These are phyloP conservation scores for Serinus canaria DNA, from an alignment of 2,113 vertebrate genomes.

Conservation along the genomic window DNA sequence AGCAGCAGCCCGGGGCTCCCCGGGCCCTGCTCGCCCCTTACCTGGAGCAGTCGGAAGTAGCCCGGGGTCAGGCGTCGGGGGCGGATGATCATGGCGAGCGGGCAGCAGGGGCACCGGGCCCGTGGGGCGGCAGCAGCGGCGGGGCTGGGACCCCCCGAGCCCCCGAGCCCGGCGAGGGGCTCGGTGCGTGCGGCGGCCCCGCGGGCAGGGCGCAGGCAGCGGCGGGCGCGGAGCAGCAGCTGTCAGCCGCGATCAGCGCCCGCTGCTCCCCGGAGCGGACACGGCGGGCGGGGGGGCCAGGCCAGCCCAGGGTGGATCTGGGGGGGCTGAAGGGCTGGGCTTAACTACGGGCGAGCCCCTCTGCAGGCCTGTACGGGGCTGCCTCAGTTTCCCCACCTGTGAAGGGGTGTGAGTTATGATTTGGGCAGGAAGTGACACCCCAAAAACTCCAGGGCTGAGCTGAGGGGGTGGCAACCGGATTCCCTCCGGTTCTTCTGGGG, in stretches of 20 bases:
- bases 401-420: background rate
- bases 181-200: background rate
- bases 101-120: background rate
- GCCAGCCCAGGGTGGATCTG: background rate
- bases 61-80: constrained; percentile 90
- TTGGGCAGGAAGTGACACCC: rapidly evolving
- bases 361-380: rapidly evolving
- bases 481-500: rapidly evolving
- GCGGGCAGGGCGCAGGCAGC: background rate
- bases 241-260: constrained; percentile 77
- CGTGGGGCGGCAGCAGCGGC: background rate
- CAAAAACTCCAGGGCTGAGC: background rate
- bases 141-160: too few species aligned
- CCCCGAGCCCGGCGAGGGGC: rapidly evolving
- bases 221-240: constrained; percentile 34
- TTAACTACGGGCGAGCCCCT: rapidly evolving
- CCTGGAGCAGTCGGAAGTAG: constrained; percentile 93
- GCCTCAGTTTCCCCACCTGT: background rate
- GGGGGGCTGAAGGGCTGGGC: background rate
- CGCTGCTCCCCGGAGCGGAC: constrained; percentile 53
- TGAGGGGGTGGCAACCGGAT: too few species aligned
- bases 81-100: constrained; percentile 81
- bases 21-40: constrained; percentile 6
- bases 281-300: background rate
- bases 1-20: rapidly evolving